Base-by-base conservation (phyloP, 30 jellyfish, hydroid and myxozoan species). In the Mastigias papua region DNA sequence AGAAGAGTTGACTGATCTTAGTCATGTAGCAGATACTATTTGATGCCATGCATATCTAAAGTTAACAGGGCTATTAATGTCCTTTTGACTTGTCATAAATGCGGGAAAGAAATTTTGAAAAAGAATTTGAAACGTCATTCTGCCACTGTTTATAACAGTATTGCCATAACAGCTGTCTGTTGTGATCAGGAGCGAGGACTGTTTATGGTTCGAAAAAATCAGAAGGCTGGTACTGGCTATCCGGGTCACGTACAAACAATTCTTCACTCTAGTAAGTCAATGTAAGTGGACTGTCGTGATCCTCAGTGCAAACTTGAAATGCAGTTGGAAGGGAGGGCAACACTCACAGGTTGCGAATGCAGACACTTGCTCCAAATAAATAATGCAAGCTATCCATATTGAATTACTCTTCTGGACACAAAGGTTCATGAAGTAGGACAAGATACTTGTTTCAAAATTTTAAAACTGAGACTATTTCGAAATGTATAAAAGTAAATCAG, bases 221-320 rank as follows among this genome's bases (percentile, higher is more conserved):
- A 22, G 11, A 34, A 66, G 1, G 92, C 86, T 30, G 88, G 88
- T 15, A 30, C 66, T 9, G 82, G 92, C 30, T 65, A 63, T 27
- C 86, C 92, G n/a, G n/a, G 65, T 26, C 92, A 82, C 66, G 92
- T 82, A 26, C 93, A 84, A 37, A 84, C 50, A 62, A 35, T 82
- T 32, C 17, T 82, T 10, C 84, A 69, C 46, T 86, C 48, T 13
- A 29, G 57, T 13, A 29, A 19, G 27, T 51, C 21, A 17, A 48
- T 21, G 23, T 27, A 26, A 42, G 48, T 84, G 2, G 78, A 69
- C 22, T 84, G 93, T 49, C 89, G 70, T 46, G 58, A 54, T 84
- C 67, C 48, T 28, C 19, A 28, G 10, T 84, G 93, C 64, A 33
- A 60, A 61, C 31, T 16, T 22, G 49, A 57, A 23, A 84, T 84